Conservation (phyloP, 2,113 vertebrate genomes). For the Peromyscus maniculatus region DNA sequence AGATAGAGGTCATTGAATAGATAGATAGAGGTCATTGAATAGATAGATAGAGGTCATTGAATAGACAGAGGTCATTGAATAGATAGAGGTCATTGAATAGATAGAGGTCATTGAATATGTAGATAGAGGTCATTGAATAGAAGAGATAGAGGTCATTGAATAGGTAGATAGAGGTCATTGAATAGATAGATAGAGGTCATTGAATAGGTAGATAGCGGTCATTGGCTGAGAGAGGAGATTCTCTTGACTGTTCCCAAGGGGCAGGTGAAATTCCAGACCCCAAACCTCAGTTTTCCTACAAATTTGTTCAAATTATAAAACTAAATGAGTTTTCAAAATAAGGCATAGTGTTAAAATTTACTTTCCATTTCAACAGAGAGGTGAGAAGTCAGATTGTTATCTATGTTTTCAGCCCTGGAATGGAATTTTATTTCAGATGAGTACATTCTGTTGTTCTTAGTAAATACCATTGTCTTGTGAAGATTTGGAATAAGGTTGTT, state of each 20-base stretch:
- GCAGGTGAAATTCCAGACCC: neutral
- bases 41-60: neutral
- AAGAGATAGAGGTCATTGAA: neutral
- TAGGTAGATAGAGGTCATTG: neutral
- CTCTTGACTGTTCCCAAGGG: neutral
- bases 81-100: too few species aligned
- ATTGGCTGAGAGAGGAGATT: neutral
- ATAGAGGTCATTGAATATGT: neutral
- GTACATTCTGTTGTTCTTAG: neutral
- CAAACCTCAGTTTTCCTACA: constrained; percentile 26
- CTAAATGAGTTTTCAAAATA: constrained; percentile 12
- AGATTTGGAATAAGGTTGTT: constrained; percentile 7
- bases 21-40: neutral
- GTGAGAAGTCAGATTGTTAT: neutral
- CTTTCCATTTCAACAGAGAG: constrained; percentile 42
- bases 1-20: neutral
- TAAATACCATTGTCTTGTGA: constrained; percentile 36
- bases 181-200: neutral
- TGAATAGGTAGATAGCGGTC: neutral
- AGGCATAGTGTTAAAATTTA: constrained; percentile 14
- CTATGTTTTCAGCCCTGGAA: constrained; percentile 3
- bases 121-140: neutral
- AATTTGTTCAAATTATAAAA: neutral
- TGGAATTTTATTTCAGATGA: neutral
- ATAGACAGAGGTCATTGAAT: neutral